Conservation (phyloP, 2,797 vertebrate genomes). For the Knipowitschia caucasica region DNA sequence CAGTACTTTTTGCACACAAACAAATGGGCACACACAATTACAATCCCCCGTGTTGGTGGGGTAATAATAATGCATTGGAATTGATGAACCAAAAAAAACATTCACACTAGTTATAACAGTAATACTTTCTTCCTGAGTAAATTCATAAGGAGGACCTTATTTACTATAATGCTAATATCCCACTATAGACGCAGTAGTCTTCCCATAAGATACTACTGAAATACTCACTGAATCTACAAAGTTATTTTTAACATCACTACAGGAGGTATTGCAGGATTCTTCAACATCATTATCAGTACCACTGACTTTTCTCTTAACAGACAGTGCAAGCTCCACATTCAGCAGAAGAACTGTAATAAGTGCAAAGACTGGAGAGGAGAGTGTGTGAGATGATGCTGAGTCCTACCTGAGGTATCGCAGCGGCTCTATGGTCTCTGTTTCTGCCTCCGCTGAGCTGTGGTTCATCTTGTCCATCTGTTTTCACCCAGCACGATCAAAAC, state of each 20-base stretch:
- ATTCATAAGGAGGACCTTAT: too few species aligned
- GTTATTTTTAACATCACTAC: not conserved
- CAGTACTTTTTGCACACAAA: too few species aligned
- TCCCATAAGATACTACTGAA: too few species aligned
- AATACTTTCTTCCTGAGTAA: too few species aligned
- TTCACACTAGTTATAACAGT: too few species aligned
- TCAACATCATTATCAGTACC: not conserved
- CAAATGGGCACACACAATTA: too few species aligned
- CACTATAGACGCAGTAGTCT: too few species aligned
- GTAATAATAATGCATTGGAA: too few species aligned
- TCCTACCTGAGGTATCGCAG: conserved; percentile 80
- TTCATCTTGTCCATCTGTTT: conserved; percentile 76
- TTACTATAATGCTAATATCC: too few species aligned
- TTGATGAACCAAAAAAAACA: too few species aligned
- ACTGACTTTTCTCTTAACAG: not conserved
- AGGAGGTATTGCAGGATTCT: not conserved
- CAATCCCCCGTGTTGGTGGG: too few species aligned
- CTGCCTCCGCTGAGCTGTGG: conserved; percentile 76
- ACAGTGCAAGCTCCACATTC: not conserved
- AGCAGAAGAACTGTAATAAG: not conserved
- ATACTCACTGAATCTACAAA: too few species aligned
- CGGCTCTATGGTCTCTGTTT: conserved; percentile 73
- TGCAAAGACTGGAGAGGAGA: not conserved
- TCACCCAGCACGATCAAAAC: conserved; percentile 36
- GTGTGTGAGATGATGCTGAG: conserved; percentile 11